Evolutionary conservation across 2,797 vertebrate genomes (phyloP).

Genomic region (Karalla daura): DNA sequence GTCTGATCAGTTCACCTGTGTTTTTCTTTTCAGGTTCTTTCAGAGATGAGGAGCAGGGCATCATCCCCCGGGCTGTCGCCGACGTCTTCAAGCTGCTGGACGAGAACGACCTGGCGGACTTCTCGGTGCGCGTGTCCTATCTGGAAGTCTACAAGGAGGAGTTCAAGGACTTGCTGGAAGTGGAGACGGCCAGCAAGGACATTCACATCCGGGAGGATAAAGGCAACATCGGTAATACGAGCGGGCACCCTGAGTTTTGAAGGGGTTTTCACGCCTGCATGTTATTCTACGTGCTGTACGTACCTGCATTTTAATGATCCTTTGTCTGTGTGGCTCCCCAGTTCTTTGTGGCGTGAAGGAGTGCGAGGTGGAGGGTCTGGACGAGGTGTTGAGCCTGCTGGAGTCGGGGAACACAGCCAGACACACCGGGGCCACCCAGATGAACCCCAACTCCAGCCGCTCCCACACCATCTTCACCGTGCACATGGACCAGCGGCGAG

Average conservation of each 20-base stretch:
- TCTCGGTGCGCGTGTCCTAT: conserved; percentile 93
- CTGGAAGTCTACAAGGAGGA: conserved; percentile 98
- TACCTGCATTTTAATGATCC: conserved; percentile 15
- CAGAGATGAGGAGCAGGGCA: conserved; percentile 94
- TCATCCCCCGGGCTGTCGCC: conserved; percentile 94
- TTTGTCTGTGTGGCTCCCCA: conserved; percentile 62
- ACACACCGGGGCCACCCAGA: conserved; percentile 94
- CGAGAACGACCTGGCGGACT: conserved; percentile 94
- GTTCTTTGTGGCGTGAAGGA: conserved; percentile 96
- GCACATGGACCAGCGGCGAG: conserved; percentile 93
- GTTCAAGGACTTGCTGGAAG: conserved; percentile 94
- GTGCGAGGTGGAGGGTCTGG: conserved; percentile 94
- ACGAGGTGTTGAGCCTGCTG: conserved; percentile 95
- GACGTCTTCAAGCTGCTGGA: conserved; percentile 96
- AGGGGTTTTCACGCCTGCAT: conserved; percentile 3
- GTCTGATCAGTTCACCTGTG: too few species aligned
- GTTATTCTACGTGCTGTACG: background rate
- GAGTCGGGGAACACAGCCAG: conserved; percentile 96
- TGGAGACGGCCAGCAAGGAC: conserved; percentile 95
- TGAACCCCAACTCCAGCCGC: conserved; percentile 95
- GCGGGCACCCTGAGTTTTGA: background rate
- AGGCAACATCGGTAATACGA: conserved; percentile 91
- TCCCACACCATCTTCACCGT: conserved; percentile 96
- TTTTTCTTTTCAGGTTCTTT: conserved; percentile 89
- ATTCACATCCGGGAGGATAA: conserved; percentile 96